Conservation (phyloP, 2,113 vertebrate species). For the Archilochus colubris region DNA sequence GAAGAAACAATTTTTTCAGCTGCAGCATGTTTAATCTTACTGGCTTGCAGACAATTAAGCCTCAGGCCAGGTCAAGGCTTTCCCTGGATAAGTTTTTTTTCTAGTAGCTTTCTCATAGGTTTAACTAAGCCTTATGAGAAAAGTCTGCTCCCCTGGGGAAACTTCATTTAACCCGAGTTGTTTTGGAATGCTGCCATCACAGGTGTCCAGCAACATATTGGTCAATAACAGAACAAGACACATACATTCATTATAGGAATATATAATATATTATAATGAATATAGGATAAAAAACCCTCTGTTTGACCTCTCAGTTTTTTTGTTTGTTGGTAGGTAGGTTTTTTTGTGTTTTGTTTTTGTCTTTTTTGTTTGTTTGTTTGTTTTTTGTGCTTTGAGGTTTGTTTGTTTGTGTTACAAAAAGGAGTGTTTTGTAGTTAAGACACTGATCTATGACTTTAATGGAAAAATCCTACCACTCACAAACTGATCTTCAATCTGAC, state of each 20-base stretch:
- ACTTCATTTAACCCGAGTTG: background rate
- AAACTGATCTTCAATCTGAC: background rate
- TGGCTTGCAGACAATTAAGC: background rate
- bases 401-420: background rate
- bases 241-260: background rate
- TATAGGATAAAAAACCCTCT: background rate
- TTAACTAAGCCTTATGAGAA: background rate
- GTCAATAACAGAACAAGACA: background rate
- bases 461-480: background rate
- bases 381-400: background rate
- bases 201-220: background rate
- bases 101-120: background rate
- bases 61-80: background rate
- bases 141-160: background rate
- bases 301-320: background rate
- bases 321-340: background rate
- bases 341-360: background rate
- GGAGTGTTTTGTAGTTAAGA: background rate
- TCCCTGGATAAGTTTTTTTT: background rate
- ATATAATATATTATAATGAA: too few relatives aligned
- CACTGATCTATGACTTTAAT: background rate
- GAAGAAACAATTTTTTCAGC: background rate
- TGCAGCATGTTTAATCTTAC: background rate
- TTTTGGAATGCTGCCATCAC: background rate
- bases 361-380: too few relatives aligned